These are phyloP conservation scores for Cyprinus carpio DNA, from an alignment of 2,113 vertebrate genomes.

Conservation along the genomic window DNA sequence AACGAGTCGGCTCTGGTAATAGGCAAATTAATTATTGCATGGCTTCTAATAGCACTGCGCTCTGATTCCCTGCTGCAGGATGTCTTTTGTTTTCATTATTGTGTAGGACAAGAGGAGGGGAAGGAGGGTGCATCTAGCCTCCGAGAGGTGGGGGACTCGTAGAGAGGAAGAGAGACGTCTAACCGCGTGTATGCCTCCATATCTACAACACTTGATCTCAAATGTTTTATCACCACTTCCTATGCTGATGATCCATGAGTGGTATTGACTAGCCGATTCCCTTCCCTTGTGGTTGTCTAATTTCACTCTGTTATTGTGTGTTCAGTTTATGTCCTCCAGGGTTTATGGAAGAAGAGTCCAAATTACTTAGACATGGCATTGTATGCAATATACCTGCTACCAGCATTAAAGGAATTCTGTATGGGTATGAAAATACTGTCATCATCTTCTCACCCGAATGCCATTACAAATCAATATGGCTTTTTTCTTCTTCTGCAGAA, in stretches of 20 bases:
- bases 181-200: slow-evolving; percentile 5
- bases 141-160: slow-evolving; percentile 5
- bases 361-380: neutral
- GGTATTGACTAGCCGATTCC: slow-evolving; percentile 27
- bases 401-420: neutral
- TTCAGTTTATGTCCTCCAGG: neutral
- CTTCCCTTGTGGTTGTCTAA: slow-evolving; percentile 17
- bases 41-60: slow-evolving; percentile 66
- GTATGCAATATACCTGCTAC: neutral
- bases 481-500: neutral
- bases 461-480: neutral
- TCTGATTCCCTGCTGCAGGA: slow-evolving; percentile 62
- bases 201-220: slow-evolving; percentile 42
- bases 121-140: slow-evolving; percentile 30
- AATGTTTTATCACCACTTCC: slow-evolving; percentile 18
- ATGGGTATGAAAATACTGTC: neutral
- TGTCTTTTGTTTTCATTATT: slow-evolving; percentile 64
- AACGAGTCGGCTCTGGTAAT: slow-evolving; percentile 72
- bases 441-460: neutral
- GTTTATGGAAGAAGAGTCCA: neutral
- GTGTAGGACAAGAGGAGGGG: slow-evolving; percentile 51
- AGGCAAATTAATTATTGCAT: slow-evolving; percentile 78
- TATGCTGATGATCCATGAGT: slow-evolving; percentile 18
- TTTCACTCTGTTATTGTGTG: slow-evolving; percentile 2
- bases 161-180: slow-evolving; percentile 21